Evolutionary conservation across 2,888 invertebrate genomes (phyloP), one percentile per base, ranked within the genome.

Genomic region (Lacanobia oleracea): DNA sequence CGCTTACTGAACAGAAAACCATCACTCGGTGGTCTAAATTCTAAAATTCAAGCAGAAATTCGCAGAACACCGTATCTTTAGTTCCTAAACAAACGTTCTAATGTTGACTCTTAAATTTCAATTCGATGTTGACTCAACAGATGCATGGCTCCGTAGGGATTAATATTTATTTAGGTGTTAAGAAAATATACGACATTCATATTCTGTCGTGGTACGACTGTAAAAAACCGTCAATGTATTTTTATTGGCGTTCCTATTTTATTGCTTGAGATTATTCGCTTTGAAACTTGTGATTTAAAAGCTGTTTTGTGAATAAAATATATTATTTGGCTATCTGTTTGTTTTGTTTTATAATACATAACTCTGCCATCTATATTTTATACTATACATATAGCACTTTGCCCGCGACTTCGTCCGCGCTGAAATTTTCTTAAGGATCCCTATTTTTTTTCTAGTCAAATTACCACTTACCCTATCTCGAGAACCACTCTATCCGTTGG

Each of bases 81-180:
- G 61, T 79, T 67, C 74, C 80, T 81, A 87, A 83, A 79, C 65
- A 85, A 82, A 85, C 82, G n/a, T 74, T 79, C 50, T 60, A 77
- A 85, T 81, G 77, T 86, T 82, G 68, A 86, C 84, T 67, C 54
- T 60, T 16, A 48, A 69, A 72, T 85, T 77, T 81, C 72, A 79
- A 77, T 75, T 66, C 61, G 53, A 71, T 68, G 71, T 85, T 79
- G 72, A 79, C 63, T 61, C 69, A 69, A 74, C 70, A 60, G 45
- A 66, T 70, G 62, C 57, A 68, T 63, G 57, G 70, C 68, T 72
- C 59, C 40, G 33, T 54, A 50, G 56, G 70, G 73, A 75, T 75
- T 61, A 64, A 62, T 83, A 75, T 86, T 86, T 86, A 75, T 81
- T 83, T 83, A 79, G 79, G 84, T 78, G 74, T 75, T 72, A 70